phyloP scores from a whole-genome alignment of 2,113 vertebrate genomes.

The Erythrocercus mccallii region DNA sequence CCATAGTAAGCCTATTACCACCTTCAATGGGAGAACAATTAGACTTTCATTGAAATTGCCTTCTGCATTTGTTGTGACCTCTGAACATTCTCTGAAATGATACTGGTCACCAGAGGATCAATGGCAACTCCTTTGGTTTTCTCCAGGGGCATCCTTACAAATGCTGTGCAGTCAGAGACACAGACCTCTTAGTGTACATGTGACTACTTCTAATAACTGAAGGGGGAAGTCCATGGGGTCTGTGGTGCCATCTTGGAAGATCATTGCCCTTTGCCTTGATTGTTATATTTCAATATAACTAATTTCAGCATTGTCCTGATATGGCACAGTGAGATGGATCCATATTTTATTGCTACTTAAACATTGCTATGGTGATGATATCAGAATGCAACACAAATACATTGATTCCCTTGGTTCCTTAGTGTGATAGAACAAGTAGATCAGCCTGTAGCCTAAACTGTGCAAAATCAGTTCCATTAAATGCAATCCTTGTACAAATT shows the following conservation, averaged over 20 bases:
- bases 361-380: background rate
- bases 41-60: background rate
- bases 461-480: constrained; percentile 23
- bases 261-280: background rate
- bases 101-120: background rate
- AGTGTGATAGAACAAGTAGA: background rate
- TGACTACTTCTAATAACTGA: constrained; percentile 9
- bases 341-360: background rate
- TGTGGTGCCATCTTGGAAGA: constrained; percentile 9
- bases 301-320: background rate
- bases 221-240: background rate
- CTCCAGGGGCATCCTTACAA: background rate
- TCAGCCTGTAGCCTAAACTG: background rate
- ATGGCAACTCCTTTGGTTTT: background rate
- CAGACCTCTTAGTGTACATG: background rate
- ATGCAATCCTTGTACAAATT: constrained; percentile 13
- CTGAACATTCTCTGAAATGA: constrained; percentile 11
- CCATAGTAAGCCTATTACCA: background rate
- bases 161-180: background rate
- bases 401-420: background rate
- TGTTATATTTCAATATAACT: background rate
- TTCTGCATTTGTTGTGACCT: constrained; percentile 18
- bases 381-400: background rate
- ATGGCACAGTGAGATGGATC: background rate
- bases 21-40: background rate